Conservation (phyloP, 30 jellyfish, hydroid and myxozoan species). For the Cassiopea andromeda region DNA sequence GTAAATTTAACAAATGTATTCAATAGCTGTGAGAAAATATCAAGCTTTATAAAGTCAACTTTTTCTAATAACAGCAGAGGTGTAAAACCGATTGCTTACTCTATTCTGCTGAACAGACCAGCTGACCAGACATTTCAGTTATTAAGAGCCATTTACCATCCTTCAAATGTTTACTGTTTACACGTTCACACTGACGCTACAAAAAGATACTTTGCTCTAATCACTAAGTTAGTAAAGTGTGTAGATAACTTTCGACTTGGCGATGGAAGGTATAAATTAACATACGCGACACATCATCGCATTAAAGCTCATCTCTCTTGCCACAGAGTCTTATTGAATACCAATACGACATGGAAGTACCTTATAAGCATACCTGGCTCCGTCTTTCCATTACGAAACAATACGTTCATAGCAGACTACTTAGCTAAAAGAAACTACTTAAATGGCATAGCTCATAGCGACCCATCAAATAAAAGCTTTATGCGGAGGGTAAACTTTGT, state of each 20-base stretch:
- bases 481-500: slow-evolving; percentile 64
- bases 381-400: slow-evolving; percentile 89
- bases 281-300: slow-evolving; percentile 68
- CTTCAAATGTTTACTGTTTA: slow-evolving; percentile 79
- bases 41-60: slow-evolving; percentile 2
- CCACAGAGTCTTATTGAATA: slow-evolving; percentile 65
- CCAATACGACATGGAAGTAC: slow-evolving; percentile 80
- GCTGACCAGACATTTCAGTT: slow-evolving; percentile 92
- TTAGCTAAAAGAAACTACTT: slow-evolving; percentile 62
- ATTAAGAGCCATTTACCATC: slow-evolving; percentile 79
- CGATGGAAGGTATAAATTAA: slow-evolving; percentile 48
- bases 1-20: slow-evolving; percentile 3
- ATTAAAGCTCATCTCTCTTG: slow-evolving; percentile 86
- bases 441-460: slow-evolving; percentile 59
- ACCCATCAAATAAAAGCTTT: slow-evolving; percentile 62
- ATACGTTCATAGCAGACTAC: slow-evolving; percentile 72
- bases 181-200: slow-evolving; percentile 82
- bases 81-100: slow-evolving; percentile 77
- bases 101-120: slow-evolving; percentile 85
- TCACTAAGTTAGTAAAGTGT: slow-evolving; percentile 66
- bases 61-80: neutral
- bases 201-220: slow-evolving; percentile 13
- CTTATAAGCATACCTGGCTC: slow-evolving; percentile 87
- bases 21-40: slow-evolving; percentile 31
- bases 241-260: slow-evolving; percentile 69